Percentiles rank a stretch among this genome's conserved stretches.
Evolutionary conservation across 2,888 invertebrate genomes (phyloP).

Genomic region (Cerceris rybyensis): DNA sequence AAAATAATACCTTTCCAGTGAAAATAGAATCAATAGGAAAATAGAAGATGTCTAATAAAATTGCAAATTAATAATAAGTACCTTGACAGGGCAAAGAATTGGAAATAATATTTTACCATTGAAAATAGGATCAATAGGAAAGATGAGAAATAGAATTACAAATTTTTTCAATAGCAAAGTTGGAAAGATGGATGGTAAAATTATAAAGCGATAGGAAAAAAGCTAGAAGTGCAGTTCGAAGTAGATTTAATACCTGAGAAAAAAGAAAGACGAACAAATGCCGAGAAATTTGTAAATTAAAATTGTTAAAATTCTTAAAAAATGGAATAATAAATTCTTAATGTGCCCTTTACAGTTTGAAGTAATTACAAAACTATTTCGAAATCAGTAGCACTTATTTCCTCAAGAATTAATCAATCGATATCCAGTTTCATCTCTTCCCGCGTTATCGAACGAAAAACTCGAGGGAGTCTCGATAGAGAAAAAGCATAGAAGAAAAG

Average conservation of each 20-base stretch:
- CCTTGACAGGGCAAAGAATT: background rate
- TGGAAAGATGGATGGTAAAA: background rate
- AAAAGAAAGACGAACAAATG: too few relatives aligned
- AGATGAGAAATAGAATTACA: background rate
- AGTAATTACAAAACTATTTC: too few relatives aligned
- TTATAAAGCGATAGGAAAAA: background rate
- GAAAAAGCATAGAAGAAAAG: background rate
- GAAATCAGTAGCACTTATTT: too few relatives aligned
- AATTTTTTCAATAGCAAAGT: too few relatives aligned
- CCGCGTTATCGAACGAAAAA: too few relatives aligned
- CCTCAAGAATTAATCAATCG: too few relatives aligned
- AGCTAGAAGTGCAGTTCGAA: too few relatives aligned
- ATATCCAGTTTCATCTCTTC: too few relatives aligned
- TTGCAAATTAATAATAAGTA: background rate
- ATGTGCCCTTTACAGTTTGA: too few relatives aligned
- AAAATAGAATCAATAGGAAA: background rate
- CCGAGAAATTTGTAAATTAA: background rate
- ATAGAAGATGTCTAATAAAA: background rate
- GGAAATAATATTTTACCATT: background rate
- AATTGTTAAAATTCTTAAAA: background rate
- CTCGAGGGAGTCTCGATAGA: background rate
- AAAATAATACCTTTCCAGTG: background rate
- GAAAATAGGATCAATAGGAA: background rate
- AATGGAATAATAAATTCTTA: background rate
- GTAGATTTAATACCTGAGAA: too few relatives aligned